phyloP scores from a whole-genome alignment of 2,113 vertebrate species.

The Dolichotis patagonum region DNA sequence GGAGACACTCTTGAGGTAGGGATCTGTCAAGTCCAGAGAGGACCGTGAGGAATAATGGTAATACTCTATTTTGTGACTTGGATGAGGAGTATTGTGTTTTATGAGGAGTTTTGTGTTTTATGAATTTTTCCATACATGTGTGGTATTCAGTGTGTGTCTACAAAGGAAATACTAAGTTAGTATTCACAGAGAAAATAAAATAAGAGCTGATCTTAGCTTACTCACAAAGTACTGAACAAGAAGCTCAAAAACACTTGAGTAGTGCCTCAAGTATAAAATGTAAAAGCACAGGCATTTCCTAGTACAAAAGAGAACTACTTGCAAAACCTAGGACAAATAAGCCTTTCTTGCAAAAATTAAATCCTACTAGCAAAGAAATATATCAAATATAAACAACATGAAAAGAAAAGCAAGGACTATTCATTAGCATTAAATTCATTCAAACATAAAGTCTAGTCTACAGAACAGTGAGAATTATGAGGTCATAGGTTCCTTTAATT shows the following conservation, averaged over 20 bases:
- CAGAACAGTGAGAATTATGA: conserved; percentile 43
- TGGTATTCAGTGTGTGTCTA: neutral
- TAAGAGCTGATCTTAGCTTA: neutral
- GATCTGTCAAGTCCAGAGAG: neutral
- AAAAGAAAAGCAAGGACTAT: neutral
- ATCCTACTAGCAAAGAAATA: conserved; percentile 13
- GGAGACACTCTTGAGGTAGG: neutral
- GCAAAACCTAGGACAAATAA: neutral
- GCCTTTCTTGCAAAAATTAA: conserved; percentile 43
- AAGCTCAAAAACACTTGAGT: neutral
- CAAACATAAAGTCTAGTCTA: conserved; percentile 26
- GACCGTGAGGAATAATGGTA: fast-evolving
- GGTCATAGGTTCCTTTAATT: conserved; percentile 38
- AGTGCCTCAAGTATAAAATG: neutral
- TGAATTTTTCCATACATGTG: neutral
- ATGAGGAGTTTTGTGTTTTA: neutral
- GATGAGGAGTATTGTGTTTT: neutral
- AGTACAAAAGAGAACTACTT: neutral
- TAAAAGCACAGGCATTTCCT: neutral
- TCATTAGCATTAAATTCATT: neutral
- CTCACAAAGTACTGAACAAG: neutral
- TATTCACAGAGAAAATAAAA: neutral
- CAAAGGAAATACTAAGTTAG: conserved; percentile 2
- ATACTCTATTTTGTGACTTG: neutral
- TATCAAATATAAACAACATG: neutral